A percentile compares a stretch with the other conserved stretches of the same genome.
Evolutionary conservation across 1,140 invertebrate species (phyloP).

Genomic region (Paracyclopina nana): DNA sequence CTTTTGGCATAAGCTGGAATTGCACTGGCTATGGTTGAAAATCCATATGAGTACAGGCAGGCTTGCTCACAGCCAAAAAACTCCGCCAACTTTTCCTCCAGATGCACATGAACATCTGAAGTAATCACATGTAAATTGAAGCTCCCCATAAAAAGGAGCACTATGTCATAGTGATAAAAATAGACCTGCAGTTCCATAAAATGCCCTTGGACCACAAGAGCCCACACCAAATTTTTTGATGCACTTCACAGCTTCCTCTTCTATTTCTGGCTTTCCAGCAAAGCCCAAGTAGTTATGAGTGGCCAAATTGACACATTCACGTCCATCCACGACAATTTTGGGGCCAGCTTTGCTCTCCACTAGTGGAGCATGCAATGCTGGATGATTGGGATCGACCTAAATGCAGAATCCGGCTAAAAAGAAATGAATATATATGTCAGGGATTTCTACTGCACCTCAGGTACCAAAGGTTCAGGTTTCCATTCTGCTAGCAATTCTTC

Average conservation of each 20-base stretch:
- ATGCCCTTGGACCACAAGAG: constrained; percentile 89
- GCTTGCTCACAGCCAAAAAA: constrained; percentile 86
- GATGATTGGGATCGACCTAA: constrained; percentile 7
- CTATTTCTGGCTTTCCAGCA: constrained; percentile 40
- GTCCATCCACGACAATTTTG: constrained; percentile 42
- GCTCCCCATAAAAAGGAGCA: neutral
- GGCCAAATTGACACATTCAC: constrained; percentile 53
- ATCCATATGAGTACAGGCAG: constrained; percentile 91
- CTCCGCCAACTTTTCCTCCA: constrained; percentile 69
- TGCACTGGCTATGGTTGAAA: constrained; percentile 82
- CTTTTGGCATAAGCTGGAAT: constrained; percentile 91
- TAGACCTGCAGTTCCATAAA: constrained; percentile 79
- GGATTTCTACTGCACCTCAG: too few species aligned
- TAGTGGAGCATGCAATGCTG: constrained; percentile 14
- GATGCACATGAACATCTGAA: constrained; percentile 73
- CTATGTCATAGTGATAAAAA: too few species aligned
- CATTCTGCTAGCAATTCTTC: constrained; percentile 47
- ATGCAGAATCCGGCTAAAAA: too few species aligned
- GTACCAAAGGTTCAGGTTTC: constrained; percentile 49
- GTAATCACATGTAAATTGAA: too few species aligned
- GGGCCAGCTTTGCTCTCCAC: constrained; percentile 34
- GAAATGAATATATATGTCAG: too few species aligned
- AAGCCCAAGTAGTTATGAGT: constrained; percentile 69
- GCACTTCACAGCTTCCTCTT: constrained; percentile 45
- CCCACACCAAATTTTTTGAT: constrained; percentile 88